Base-by-base conservation (phyloP, 1,140 invertebrate species). In the Coptotermes formosanus region DNA sequence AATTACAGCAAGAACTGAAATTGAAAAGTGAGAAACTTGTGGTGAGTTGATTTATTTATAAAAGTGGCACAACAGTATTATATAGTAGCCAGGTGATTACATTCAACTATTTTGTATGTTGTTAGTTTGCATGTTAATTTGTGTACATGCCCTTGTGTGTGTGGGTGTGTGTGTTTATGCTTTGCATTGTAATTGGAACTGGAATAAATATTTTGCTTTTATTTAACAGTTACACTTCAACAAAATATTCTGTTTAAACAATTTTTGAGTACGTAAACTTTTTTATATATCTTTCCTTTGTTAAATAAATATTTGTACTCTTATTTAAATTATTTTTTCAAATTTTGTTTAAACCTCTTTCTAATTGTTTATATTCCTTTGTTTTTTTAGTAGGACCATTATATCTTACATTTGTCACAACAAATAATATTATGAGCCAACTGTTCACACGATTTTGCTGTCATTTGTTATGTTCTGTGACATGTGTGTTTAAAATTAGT, bases 21-120 rank as follows among this genome's bases (percentile, higher is more conserved):
- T n/a, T 75, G 64, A 75, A 75, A 75, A 75, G 25, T 75, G 64
- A 75, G 64, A 75, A 75, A 75, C 64, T 75, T 30, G 64, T 75
- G 64, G 64, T 75, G 64, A 75, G 64, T 75, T 75, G 64, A 75
- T 75, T 75, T 75, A 75, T 30, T 75, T 75, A 16, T 75, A 75
- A 75, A 75, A 11, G 64, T 75, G 64, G n/a, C 64, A 75, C 64
- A 75, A 75, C 64, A 30, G 64, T 75, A 75, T 75, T 75, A 9
- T 25, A 75, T 75, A 38, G 4, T 38, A 75, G n/a, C 25, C 25
- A 12, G 11, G n/a, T 75, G 64, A 75, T 75, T 30, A 30, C n/a
- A 75, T 75, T n/a, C 25, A 75, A 75, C n/a, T 75, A 75, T 75
- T 75, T 75, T 30, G 9, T 75, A 75, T 75, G n/a, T 12, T 30